Evolutionary conservation across 2,888 invertebrate genomes (phyloP), one percentile per base, ranked within the genome.

Genomic region (Dusona sp.): DNA sequence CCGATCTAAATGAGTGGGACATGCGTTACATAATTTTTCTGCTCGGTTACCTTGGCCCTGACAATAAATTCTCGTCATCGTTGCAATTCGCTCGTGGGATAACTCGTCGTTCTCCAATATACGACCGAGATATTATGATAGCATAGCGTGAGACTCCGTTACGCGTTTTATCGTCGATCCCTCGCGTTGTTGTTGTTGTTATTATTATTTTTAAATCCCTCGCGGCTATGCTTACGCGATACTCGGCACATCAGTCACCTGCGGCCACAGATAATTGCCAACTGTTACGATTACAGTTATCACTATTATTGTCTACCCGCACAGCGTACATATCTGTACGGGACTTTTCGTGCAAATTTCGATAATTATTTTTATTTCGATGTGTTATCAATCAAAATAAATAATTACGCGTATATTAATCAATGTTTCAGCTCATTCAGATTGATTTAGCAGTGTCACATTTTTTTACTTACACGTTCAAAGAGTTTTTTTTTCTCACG

Each of bases 11-110:
- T 25, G 38, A 9, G 11, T 65, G 67, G 51, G 36, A 77, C 78
- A 68, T 9, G 33, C 74, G 84, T 78, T 80, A 64, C 22, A 45
- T 57, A n/a, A 77, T 51, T 64, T 38, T 70, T 79, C 45, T 70
- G 36, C 84, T 70, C 68, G 45, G 67, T 68, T 73, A 84, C 86
- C 84, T 81, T 86, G 86, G 84, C 84, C 80, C 61, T 86, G 84
- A 81, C 83, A 79, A 84, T 75, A 68, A 78, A 78, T 64, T 83
- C 51, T 45, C 75, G 79, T 86, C 70, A 72, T 48, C 72, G 67
- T 64, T 64, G 75, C 54, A 70, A 74, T 82, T 68, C 22, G 22
- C 74, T 83, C 75, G 22, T 45, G 36, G 64, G 29, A 38, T 72
- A 51, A 48, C 72, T 72, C 72, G 33, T 8, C 45, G n/a, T 13